Base-by-base conservation (phyloP, 2,797 vertebrate genomes). In the Eidolon dupreanum region DNA sequence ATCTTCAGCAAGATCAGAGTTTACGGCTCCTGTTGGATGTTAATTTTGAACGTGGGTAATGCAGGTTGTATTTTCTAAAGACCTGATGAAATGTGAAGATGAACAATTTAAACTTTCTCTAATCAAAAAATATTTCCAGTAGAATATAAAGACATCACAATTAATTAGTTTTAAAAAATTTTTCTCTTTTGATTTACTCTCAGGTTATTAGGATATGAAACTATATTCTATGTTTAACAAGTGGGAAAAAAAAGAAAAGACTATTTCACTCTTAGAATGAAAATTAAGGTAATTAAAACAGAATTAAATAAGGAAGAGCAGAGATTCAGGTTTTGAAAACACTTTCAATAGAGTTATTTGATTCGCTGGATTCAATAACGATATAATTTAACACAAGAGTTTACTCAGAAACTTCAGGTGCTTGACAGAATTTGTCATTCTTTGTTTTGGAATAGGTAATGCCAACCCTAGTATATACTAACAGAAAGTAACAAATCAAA, bases 1-100 rank as follows among this genome's bases (percentile, higher is more conserved):
- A 93, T 93, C 63, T 92, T 57, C 88, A 78, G 61, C 66, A 63
- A 94, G 63, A 89, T 96, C 63, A 88, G 66, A 81, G 74, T 96
- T 98, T 90, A 93, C 51, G 38, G 5, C 13, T 96, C 65, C 71
- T 91, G 41, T 92, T 94, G 79, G 75, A 92, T 70, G 4, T 66
- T 77, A 66, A 8, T 70, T 16, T 92, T 97, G 92, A 94, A 75
- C 74, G 74, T 66, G 22, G 5, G 1, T 85, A 88, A 77, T 55
- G 68, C 83, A 68, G 2, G 2, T 73, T 96, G 15, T 74, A 16
- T 71, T 71, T 57, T 19, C 53, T 81, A 96, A 95, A 2, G 2
- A 85, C 15, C 13, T 92, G n/a, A 51, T 92, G 19, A 96, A 57
- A 77, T 11, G 13, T 84, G 46, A 86, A 31, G 81, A 88, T 63